Base-by-base conservation (phyloP, 2,113 vertebrate genomes). In the Tachuris rubrigastra region DNA sequence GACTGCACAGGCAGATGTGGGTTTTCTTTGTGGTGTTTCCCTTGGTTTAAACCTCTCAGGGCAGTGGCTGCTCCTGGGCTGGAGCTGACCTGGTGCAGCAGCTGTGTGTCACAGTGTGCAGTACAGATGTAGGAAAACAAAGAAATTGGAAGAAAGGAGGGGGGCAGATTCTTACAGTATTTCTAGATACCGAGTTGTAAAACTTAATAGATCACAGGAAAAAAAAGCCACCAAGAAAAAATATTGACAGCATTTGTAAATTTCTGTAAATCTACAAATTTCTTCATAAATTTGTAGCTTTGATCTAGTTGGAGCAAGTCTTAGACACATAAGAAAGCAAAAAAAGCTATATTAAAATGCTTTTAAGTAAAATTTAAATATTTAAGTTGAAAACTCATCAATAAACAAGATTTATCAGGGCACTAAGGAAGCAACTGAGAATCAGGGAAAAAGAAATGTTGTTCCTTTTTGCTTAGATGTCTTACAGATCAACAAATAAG, bases 61-160 rank as follows among this genome's bases (percentile, higher is more conserved):
- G 19, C 7, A 16, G 31, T 76, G 23, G 27, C 13, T 56, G 24
- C 20, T 76, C 13, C 71, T 24, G 41, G 39, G 33, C 33, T 63
- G 63, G 47, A 42, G 31, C 24, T n/a, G 19, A 17, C 50, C 16
- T 8, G 33, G 2, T 14, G 49, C 42, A 39, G 37, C 17, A 11
- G 14, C 28, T 6, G 39, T 2, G 4, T 13, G 12, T 28, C 13
- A 10, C 12, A 3, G 5, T 1, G 10, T 33, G 27, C 2, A 1
- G 18, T 8, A 7, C 47, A 4, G 1, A 4, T 0, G 0, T 13
- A 12, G 23, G 7, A 30, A 39, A 75, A 30, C 4, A 7, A 33
- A 42, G 14, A 23, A 10, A 35, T 39, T 6, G 41, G 35, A 52
- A 22, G 46, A 60, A 33, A 1, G 1, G 28, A 49, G 7, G 10